phyloP scores from a whole-genome alignment of 2,113 vertebrate genomes.

The Typhlomys cinereus region DNA sequence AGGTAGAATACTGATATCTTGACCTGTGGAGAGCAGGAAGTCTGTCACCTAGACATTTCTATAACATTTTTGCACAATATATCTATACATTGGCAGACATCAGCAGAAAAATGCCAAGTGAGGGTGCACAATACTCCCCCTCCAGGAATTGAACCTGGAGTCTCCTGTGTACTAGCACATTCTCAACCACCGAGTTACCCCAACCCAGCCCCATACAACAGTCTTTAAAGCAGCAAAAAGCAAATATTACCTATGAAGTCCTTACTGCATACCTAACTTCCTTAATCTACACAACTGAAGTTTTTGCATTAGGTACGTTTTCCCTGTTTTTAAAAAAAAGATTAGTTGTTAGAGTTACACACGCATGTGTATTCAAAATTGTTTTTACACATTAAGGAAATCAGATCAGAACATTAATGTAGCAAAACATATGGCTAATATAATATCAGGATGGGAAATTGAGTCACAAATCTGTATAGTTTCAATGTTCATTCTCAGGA shows the following conservation, averaged over 20 bases:
- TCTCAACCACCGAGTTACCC: not conserved
- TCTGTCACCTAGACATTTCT: not conserved
- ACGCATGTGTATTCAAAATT: not conserved
- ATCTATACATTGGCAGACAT: not conserved
- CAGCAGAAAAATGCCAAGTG: not conserved
- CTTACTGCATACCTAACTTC: not conserved
- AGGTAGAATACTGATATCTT: not conserved
- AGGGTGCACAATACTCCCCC: not conserved
- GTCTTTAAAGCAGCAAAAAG: conserved; percentile 4
- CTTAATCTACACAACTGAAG: not conserved
- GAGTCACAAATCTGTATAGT: not conserved
- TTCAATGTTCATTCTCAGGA: not conserved
- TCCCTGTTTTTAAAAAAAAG: not conserved
- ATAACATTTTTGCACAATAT: not conserved
- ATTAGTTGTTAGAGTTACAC: not conserved
- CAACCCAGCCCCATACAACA: not conserved
- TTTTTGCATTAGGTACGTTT: not conserved
- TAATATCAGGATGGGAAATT: not conserved
- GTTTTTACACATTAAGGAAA: not conserved
- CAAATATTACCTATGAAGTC: not conserved
- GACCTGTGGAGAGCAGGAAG: not conserved
- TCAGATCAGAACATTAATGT: not conserved
- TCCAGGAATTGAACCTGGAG: not conserved
- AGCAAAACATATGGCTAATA: not conserved
- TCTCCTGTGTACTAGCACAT: not conserved